A percentile compares a stretch with the other conserved stretches of the same genome.
phyloP scores from a whole-genome alignment of 2,888 invertebrate species.

The Argyresthia albistria region DNA sequence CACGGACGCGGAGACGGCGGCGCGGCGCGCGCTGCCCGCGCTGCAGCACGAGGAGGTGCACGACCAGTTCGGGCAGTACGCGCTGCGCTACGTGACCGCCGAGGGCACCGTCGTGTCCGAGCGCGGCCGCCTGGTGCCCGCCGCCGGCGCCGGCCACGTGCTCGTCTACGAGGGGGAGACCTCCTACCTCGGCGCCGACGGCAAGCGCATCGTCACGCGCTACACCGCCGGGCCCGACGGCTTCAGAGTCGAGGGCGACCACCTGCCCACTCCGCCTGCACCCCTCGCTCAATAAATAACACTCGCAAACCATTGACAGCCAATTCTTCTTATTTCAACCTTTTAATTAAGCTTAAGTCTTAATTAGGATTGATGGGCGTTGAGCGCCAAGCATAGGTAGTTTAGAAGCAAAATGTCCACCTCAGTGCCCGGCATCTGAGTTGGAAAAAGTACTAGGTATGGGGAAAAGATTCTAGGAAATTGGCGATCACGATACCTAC shows the following conservation, averaged over 20 bases:
- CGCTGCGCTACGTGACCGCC: slow-evolving; percentile 32
- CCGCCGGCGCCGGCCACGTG: slow-evolving; percentile 22
- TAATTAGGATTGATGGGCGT: too few relatives aligned
- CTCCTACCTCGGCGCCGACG: slow-evolving; percentile 25
- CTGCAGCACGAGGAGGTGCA: slow-evolving; percentile 32
- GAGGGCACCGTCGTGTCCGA: slow-evolving; percentile 32
- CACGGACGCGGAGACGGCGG: slow-evolving; percentile 4
- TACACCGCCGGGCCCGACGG: slow-evolving; percentile 27
- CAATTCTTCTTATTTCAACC: too few relatives aligned
- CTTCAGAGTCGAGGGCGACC: slow-evolving; percentile 20
- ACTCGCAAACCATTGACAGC: too few relatives aligned
- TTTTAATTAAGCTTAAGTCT: too few relatives aligned
- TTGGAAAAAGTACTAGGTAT: too few relatives aligned
- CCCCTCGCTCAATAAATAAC: slow-evolving; percentile 3
- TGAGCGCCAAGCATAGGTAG: too few relatives aligned
- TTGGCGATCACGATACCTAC: too few relatives aligned
- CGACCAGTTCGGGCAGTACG: slow-evolving; percentile 32
- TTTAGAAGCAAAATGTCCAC: too few relatives aligned
- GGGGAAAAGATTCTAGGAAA: too few relatives aligned
- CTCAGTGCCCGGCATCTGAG: too few relatives aligned
- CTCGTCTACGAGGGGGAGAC: slow-evolving; percentile 30
- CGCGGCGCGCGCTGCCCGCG: slow-evolving; percentile 22
- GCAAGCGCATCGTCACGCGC: slow-evolving; percentile 23
- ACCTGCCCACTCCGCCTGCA: slow-evolving; percentile 16
- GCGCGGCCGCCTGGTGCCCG: slow-evolving; percentile 26